Evolutionary conservation across 2,113 vertebrate species (phyloP).

Genomic region (Tympanuchus pallidicinctus): DNA sequence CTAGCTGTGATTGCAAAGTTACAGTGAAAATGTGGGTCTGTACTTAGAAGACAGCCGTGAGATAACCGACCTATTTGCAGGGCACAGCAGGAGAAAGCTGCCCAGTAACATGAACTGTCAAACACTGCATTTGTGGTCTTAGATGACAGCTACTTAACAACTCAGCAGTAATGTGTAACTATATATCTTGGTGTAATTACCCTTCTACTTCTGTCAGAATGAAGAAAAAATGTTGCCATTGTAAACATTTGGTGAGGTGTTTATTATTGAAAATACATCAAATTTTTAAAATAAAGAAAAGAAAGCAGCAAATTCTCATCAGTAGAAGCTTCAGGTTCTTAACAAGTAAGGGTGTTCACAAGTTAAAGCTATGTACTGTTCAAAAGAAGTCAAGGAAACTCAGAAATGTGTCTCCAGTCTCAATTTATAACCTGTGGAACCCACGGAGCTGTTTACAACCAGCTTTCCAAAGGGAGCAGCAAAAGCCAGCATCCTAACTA

Average conservation of each 20-base stretch:
- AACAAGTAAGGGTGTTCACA: background rate
- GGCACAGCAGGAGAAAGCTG: background rate
- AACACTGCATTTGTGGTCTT: background rate
- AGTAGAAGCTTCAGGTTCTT: background rate
- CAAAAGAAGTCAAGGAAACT: background rate
- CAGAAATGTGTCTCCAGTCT: background rate
- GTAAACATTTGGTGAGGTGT: background rate
- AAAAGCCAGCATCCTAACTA: slow-evolving; percentile 34
- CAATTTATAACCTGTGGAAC: background rate
- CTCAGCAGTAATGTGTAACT: background rate
- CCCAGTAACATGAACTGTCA: background rate
- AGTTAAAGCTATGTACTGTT: background rate
- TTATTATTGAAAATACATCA: background rate
- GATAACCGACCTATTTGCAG: background rate
- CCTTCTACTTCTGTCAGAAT: background rate
- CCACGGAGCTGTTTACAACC: background rate
- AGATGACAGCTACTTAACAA: background rate
- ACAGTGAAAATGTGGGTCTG: background rate
- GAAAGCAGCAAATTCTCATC: background rate
- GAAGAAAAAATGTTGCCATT: background rate
- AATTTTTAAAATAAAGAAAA: background rate
- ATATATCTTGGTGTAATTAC: background rate
- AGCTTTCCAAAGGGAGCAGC: background rate
- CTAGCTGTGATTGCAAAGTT: background rate
- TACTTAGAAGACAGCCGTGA: background rate